A percentile compares a stretch with the other conserved stretches of the same genome.
Conservation (phyloP, 2,797 vertebrate species). For the Ibycter americanus region DNA sequence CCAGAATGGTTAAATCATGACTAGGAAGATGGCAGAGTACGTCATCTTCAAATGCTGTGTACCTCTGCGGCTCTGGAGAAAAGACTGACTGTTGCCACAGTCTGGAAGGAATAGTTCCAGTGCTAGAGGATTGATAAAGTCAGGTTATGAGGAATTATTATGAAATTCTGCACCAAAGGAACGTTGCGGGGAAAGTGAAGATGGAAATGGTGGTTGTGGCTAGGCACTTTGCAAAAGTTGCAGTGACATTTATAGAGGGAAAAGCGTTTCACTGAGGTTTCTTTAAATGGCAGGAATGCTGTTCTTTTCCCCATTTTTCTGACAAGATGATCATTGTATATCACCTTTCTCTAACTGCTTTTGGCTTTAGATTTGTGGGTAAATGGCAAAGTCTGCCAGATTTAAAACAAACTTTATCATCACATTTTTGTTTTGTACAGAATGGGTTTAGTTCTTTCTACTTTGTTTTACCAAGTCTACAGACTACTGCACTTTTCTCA, state of each 20-base stretch:
- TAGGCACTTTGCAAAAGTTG: background rate
- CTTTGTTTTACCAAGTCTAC: background rate
- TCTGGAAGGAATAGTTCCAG: background rate
- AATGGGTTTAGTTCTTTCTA: background rate
- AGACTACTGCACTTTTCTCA: background rate
- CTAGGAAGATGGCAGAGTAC: background rate
- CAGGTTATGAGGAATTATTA: background rate
- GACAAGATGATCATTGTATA: background rate
- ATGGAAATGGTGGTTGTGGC: background rate
- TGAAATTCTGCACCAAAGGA: background rate
- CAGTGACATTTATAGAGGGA: background rate
- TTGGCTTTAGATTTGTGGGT: background rate
- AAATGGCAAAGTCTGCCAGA: background rate
- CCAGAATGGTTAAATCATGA: background rate
- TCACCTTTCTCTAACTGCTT: background rate
- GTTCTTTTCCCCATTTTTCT: background rate
- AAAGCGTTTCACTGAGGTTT: background rate
- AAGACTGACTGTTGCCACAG: background rate
- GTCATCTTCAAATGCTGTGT: background rate
- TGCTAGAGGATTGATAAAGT: background rate
- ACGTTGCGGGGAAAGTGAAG: background rate
- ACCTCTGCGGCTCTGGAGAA: background rate
- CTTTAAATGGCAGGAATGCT: background rate
- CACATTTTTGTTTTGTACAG: background rate
- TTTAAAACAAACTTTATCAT: background rate